phyloP scores from a whole-genome alignment of 2,888 invertebrate genomes.

The Gymnoscelis rufifasciata region DNA sequence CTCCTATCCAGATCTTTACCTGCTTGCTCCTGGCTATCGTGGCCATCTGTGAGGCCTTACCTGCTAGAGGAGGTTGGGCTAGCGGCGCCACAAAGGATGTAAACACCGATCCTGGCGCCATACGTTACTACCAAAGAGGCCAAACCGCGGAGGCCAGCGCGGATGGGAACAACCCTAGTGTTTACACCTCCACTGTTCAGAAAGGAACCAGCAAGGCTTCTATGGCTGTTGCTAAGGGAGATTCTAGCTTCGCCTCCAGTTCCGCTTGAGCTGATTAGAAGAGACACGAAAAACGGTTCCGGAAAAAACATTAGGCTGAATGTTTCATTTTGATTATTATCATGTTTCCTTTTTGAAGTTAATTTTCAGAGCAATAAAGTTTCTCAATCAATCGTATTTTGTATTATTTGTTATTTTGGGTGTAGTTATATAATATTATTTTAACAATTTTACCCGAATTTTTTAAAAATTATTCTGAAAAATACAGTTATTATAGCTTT shows the following conservation, averaged over 20 bases:
- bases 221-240: neutral
- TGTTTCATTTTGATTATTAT: no score
- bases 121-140: neutral
- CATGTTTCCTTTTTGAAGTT: no score
- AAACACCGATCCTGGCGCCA: slow-evolving; percentile 4
- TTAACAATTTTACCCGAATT: no score
- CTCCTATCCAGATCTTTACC: slow-evolving; percentile 7
- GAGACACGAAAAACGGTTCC: no score
- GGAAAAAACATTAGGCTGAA: no score
- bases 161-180: neutral
- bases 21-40: slow-evolving; percentile 4
- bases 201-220: neutral
- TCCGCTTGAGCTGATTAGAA: slow-evolving; percentile 3
- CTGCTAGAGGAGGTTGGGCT: slow-evolving; percentile 3
- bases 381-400: no score
- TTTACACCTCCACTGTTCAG: neutral
- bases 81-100: slow-evolving; percentile 4
- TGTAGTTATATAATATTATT: no score
- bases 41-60: slow-evolving; percentile 3
- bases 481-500: no score
- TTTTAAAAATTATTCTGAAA: no score
- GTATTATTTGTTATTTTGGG: no score
- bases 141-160: neutral
- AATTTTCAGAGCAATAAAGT: no score
- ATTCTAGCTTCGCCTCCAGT: neutral